A percentile compares a stretch with the other conserved stretches of the same genome.
These are phyloP conservation scores for Ibycter americanus DNA, from an alignment of 2,797 vertebrate genomes.

Conservation along the genomic window DNA sequence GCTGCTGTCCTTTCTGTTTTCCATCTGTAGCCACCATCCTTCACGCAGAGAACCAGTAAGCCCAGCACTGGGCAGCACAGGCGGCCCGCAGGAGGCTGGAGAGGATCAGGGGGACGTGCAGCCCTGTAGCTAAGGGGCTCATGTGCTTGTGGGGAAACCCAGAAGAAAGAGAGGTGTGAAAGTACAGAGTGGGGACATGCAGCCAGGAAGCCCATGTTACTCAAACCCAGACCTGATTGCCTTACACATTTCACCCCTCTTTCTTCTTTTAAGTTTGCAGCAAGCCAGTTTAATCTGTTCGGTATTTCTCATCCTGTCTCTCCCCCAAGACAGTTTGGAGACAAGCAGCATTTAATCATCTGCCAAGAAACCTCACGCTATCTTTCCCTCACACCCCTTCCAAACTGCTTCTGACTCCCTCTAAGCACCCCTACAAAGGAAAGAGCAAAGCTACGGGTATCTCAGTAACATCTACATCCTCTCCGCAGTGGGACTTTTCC, in stretches of 20 bases:
- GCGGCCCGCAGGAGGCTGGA: accelerated
- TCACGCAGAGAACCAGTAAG: accelerated
- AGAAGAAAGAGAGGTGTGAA: neutral
- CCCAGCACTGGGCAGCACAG: neutral
- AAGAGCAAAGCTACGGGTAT: neutral
- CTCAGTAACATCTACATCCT: neutral
- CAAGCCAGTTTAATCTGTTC: neutral
- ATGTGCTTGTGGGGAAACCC: accelerated
- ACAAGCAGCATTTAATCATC: neutral
- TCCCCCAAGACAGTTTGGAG: neutral
- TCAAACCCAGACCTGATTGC: neutral
- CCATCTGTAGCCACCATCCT: neutral
- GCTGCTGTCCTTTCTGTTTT: neutral
- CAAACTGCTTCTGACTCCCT: neutral
- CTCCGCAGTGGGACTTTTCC: accelerated
- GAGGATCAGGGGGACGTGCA: accelerated
- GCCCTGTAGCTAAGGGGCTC: neutral
- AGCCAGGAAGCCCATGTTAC: neutral
- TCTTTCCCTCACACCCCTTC: neutral
- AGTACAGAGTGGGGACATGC: accelerated
- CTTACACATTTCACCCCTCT: neutral
- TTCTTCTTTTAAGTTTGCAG: neutral
- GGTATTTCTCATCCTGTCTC: neutral
- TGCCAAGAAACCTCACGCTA: neutral
- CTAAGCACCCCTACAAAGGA: neutral